Base-by-base conservation (phyloP, 2,113 vertebrate species). In the Microcebus murinus region DNA sequence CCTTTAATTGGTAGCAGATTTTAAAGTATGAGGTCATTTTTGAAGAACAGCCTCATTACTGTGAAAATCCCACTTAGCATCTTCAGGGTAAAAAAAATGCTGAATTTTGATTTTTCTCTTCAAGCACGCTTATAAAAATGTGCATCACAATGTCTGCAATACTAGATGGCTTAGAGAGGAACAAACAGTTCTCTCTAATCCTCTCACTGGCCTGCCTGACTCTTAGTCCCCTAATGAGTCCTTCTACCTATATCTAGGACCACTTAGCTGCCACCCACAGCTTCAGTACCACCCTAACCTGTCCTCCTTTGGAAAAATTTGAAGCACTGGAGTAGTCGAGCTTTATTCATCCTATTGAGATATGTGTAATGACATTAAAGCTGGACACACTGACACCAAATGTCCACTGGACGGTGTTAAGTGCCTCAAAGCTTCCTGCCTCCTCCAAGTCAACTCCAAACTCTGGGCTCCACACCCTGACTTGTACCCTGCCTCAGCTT, bases 11-110 rank as follows among this genome's bases (percentile, higher is more conserved):
- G 84, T 83, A 94, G 81, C 71, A 89, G 39, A 80, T 81, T 94
- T 93, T 92, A 95, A 90, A 95, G 74, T 63, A 83, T 90, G 55
- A 91, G 74, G 39, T 91, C 81, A 94, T 42, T 95, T 97, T 96
- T 87, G 42, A 94, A 95, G 80, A 95, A 73, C 25, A 92, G 73
- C 25, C 73, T 96, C 67, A 95, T 93, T 96, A 80, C 57, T 91
- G 21, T 87, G 86, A 97, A 88, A 97, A 89, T 70, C 13, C 67
- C 65, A 87, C 76, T 96, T 94, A 91, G 18, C 27, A 45, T 52
- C 39, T 45, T 29, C 14, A 52, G 39, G 6, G n/a, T 36, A 15
- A 36, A 79, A 48, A 48, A 55, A 39, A 55, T 34, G 5, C 4
- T 68, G 7, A 12, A 42, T 82, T 92, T 85, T 80, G 21, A 77